phyloP scores from a whole-genome alignment of 2,888 invertebrate genomes.

The Trachelus iudaicus region DNA sequence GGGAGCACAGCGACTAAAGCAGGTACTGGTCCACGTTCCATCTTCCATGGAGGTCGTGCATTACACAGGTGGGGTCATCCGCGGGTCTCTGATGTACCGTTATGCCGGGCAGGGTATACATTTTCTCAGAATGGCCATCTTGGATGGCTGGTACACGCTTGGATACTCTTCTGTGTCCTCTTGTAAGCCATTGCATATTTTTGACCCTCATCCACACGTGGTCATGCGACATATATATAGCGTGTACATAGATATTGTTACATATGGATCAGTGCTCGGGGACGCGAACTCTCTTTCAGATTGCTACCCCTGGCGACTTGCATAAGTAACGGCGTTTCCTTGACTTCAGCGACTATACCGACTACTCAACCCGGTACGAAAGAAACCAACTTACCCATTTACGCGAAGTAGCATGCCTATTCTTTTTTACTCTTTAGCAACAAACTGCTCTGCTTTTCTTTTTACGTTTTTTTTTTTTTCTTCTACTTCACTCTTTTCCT shows the following conservation, averaged over 20 bases:
- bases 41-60: slow-evolving; percentile 51
- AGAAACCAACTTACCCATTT: neutral
- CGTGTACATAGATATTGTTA: neutral
- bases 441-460: neutral
- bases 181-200: slow-evolving; percentile 29
- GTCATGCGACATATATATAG: neutral
- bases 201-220: slow-evolving; percentile 22
- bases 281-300: neutral
- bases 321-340: neutral
- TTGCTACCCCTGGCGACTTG: neutral
- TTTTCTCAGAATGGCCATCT: slow-evolving; percentile 44
- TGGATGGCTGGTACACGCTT: slow-evolving; percentile 13
- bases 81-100: slow-evolving; percentile 56
- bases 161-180: slow-evolving; percentile 5
- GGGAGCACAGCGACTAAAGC: slow-evolving; percentile 12
- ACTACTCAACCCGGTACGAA: neutral
- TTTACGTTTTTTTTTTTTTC: neutral
- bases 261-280: neutral
- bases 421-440: neutral
- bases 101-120: slow-evolving; percentile 48
- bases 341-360: neutral
- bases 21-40: slow-evolving; percentile 19
- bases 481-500: neutral
- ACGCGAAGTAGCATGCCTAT: neutral
- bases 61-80: slow-evolving; percentile 62